These are phyloP conservation scores for Drosophila ananassae DNA, from an alignment of 1,140 invertebrate species.

Conservation along the genomic window DNA sequence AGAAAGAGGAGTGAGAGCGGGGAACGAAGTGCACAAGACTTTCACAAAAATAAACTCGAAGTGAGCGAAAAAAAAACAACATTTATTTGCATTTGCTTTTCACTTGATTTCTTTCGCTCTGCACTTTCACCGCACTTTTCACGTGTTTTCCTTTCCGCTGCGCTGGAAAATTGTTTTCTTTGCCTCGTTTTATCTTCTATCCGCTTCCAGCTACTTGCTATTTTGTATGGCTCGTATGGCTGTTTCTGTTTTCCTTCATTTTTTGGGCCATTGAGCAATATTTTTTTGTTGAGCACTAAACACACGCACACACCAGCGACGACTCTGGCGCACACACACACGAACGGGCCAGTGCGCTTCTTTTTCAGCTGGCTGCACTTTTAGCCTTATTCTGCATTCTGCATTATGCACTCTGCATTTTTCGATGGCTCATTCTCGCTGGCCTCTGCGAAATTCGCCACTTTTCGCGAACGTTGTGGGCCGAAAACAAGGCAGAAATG, in stretches of 20 bases:
- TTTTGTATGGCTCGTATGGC: constrained; percentile 1
- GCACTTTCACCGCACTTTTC: constrained; percentile 72
- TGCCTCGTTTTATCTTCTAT: constrained; percentile 29
- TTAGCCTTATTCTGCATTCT: constrained; percentile 12
- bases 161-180: constrained; percentile 30
- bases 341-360: constrained; percentile 5
- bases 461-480: constrained; percentile 13
- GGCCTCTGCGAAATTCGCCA: constrained; percentile 16
- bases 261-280: constrained; percentile 73
- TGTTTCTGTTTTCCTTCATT: constrained; percentile 40
- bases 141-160: constrained; percentile 55
- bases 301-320: constrained; percentile 35
- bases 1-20: constrained; percentile 11
- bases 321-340: constrained; percentile 43
- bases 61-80: constrained; percentile 37
- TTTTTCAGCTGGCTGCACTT: constrained; percentile 6
- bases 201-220: neutral
- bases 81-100: constrained; percentile 54
- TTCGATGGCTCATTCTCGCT: constrained; percentile 13
- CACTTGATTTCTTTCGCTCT: constrained; percentile 36
- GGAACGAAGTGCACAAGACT: constrained; percentile 41
- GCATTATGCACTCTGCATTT: constrained; percentile 22
- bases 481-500: constrained; percentile 36
- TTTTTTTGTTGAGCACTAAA: constrained; percentile 43
- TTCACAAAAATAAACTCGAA: constrained; percentile 55